These are phyloP conservation scores for Trilocha varians DNA, from an alignment of 2,888 invertebrate species.

Conservation along the genomic window DNA sequence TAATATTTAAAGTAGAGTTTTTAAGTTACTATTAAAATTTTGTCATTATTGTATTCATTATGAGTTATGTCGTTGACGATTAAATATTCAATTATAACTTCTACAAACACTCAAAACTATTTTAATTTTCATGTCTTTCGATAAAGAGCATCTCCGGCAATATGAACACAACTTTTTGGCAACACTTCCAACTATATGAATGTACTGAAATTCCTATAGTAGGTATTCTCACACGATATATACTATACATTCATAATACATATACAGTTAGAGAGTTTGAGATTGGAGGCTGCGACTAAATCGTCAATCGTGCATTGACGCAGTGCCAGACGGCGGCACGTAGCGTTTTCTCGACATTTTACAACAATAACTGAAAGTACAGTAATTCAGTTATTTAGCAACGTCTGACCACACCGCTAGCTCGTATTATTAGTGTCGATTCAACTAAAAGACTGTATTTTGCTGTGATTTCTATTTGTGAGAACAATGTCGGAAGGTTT, in stretches of 20 bases:
- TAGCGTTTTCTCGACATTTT: conserved; percentile 41
- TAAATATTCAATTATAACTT: no score
- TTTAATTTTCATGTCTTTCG: no score
- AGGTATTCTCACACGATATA: conserved; percentile 24
- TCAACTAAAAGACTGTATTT: conserved; percentile 33
- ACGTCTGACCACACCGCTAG: conserved; percentile 27
- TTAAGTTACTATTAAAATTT: no score
- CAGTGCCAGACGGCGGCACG: conserved; percentile 52
- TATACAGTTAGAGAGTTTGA: conserved; percentile 48
- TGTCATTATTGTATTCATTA: no score
- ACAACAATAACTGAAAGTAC: conserved; percentile 43
- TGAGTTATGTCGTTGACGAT: no score
- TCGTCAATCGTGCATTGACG: conserved; percentile 46
- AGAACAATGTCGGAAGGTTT: conserved; percentile 73
- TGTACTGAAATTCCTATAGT: conserved; percentile 12
- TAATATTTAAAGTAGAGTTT: no score
- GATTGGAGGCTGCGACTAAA: conserved; percentile 65
- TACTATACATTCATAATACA: conserved; percentile 38
- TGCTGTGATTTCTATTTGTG: conserved; percentile 50
- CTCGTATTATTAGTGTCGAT: conserved; percentile 17
- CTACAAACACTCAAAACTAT: no score
- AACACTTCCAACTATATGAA: no score
- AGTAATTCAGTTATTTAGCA: conserved; percentile 51
- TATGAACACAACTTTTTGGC: no score
- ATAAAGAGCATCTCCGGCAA: no score